These are phyloP conservation scores for Selenia dentaria DNA, from an alignment of 2,888 invertebrate species.

Conservation along the genomic window DNA sequence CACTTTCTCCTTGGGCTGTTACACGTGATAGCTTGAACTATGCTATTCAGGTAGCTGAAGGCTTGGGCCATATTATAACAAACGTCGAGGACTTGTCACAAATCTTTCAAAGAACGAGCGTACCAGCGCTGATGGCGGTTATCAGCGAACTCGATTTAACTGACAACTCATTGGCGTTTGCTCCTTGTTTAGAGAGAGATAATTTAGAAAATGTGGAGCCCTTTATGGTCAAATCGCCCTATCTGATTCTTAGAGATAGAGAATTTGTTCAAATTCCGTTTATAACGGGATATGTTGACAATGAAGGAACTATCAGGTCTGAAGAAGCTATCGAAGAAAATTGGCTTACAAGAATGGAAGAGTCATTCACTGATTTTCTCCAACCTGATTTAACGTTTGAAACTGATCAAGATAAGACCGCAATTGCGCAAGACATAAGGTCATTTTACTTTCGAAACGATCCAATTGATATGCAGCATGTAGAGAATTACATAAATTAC, in stretches of 20 bases:
- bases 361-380: conserved; percentile 59
- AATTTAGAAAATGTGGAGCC: conserved; percentile 46
- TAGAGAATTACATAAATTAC: conserved; percentile 56
- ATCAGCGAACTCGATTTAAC: conserved; percentile 68
- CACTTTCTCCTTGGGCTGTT: conserved; percentile 76
- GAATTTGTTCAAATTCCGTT: conserved; percentile 61
- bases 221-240: conserved; percentile 62
- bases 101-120: conserved; percentile 57
- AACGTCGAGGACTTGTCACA: conserved; percentile 54
- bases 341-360: conserved; percentile 66
- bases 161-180: conserved; percentile 69
- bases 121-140: conserved; percentile 63
- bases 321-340: conserved; percentile 52
- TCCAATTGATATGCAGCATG: conserved; percentile 37
- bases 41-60: conserved; percentile 64
- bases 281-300: conserved; percentile 68
- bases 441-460: conserved; percentile 54
- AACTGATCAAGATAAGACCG: conserved; percentile 40
- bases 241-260: conserved; percentile 49
- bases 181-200: conserved; percentile 68
- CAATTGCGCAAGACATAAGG: conserved; percentile 49
- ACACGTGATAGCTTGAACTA: conserved; percentile 64
- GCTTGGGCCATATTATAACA: conserved; percentile 60
- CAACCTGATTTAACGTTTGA: conserved; percentile 65
- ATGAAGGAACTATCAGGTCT: conserved; percentile 69